Percentiles rank a stretch among this genome's conserved stretches.
phyloP scores from a whole-genome alignment of 92 coral and sea anemone genomes.

The Paramuricea clavata region DNA sequence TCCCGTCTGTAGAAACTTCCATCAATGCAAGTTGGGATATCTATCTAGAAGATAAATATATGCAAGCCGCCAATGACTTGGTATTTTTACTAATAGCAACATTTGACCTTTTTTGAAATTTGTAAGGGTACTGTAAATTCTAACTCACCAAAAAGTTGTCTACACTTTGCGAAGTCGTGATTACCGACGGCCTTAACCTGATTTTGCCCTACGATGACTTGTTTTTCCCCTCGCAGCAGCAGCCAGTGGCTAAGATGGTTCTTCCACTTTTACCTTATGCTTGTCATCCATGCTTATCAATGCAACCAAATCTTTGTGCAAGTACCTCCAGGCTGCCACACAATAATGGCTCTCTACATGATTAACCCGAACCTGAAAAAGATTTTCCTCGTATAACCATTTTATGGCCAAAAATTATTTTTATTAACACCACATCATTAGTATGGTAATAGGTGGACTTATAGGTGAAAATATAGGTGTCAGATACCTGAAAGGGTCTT shows the following conservation, averaged over 20 bases:
- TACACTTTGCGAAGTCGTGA: slow-evolving; percentile 25
- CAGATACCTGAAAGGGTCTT: too few relatives aligned
- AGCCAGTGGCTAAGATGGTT: slow-evolving; percentile 32
- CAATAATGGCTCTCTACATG: slow-evolving; percentile 12
- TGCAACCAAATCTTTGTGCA: slow-evolving; percentile 15
- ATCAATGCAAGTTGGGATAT: slow-evolving; percentile 5
- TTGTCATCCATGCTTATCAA: slow-evolving; percentile 50
- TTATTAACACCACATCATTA: too few relatives aligned
- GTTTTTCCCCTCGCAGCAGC: slow-evolving; percentile 44
- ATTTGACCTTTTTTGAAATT: not conserved
- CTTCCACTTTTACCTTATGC: slow-evolving; percentile 38
- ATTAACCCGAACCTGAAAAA: slow-evolving; percentile 4
- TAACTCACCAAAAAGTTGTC: slow-evolving; percentile 25
- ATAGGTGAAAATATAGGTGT: too few relatives aligned
- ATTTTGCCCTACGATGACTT: slow-evolving; percentile 47
- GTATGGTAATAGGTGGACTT: too few relatives aligned
- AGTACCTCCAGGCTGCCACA: slow-evolving; percentile 49
- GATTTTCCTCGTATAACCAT: too few relatives aligned
- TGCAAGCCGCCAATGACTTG: not conserved
- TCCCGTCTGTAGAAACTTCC: slow-evolving; percentile 46
- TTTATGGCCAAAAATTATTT: too few relatives aligned
- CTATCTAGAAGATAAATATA: not conserved
- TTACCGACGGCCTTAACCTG: slow-evolving; percentile 51
- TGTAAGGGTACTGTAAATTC: not conserved
- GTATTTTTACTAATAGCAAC: too few relatives aligned